These are phyloP conservation scores for Penaeus indicus DNA, from an alignment of 1,140 invertebrate species.

Conservation along the genomic window DNA sequence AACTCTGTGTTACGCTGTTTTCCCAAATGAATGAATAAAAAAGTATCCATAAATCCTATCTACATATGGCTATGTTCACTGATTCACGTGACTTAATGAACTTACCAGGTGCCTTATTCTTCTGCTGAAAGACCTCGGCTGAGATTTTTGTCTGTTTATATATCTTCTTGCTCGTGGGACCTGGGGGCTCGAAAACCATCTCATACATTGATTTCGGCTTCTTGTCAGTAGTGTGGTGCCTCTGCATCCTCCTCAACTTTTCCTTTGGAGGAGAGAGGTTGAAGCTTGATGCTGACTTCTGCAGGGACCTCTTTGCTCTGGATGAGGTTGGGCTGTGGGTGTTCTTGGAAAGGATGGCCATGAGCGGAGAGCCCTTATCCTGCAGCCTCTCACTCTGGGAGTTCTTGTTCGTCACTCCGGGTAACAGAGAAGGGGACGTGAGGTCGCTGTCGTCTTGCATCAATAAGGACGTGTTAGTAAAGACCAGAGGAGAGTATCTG, in stretches of 20 bases:
- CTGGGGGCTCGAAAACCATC: neutral
- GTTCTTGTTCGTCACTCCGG: neutral
- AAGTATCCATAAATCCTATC: no score
- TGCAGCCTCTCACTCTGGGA: neutral
- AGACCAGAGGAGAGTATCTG: neutral
- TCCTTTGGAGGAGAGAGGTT: neutral
- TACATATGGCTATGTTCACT: no score
- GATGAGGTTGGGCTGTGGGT: no score
- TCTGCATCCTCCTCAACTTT: constrained; percentile 2
- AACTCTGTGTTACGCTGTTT: no score
- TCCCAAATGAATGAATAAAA: no score
- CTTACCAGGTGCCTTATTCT: constrained; percentile 23
- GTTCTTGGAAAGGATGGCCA: neutral
- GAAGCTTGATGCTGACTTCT: neutral
- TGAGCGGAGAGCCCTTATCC: neutral
- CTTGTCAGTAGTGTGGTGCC: neutral
- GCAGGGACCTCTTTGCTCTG: neutral
- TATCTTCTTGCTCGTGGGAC: neutral
- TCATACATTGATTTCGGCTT: neutral
- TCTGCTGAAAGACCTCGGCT: neutral
- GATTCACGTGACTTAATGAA: neutral
- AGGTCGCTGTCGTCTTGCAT: neutral
- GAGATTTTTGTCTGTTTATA: constrained; percentile 41
- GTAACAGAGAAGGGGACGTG: constrained; percentile 3
- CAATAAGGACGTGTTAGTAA: neutral